phyloP scores from a whole-genome alignment of 1,140 invertebrate species.

The Bradysia coprophila region DNA sequence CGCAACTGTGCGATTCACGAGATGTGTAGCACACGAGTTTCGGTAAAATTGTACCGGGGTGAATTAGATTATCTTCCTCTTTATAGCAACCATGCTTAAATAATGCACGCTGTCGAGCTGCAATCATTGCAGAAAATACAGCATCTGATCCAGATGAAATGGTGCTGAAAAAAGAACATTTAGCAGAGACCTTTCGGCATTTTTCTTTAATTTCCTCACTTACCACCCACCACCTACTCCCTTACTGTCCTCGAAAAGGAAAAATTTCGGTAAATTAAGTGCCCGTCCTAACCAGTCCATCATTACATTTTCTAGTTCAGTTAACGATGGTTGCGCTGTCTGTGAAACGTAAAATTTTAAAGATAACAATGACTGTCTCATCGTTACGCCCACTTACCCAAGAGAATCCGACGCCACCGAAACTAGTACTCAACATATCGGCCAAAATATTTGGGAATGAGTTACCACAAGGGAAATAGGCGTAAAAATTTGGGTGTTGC shows the following conservation, averaged over 20 bases:
- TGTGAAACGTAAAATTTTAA: too few relatives aligned
- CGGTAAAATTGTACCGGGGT: slow-evolving; percentile 56
- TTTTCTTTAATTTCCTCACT: too few relatives aligned
- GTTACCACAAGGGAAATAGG: slow-evolving; percentile 90
- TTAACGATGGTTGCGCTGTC: slow-evolving; percentile 64
- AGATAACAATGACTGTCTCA: slow-evolving; percentile 7
- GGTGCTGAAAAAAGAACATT: too few relatives aligned
- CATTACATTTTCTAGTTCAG: slow-evolving; percentile 67
- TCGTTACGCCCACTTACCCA: slow-evolving; percentile 41
- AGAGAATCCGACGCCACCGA: slow-evolving; percentile 88
- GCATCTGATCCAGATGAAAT: slow-evolving; percentile 78
- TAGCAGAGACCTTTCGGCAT: slow-evolving; percentile 60
- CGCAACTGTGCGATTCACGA: slow-evolving; percentile 76
- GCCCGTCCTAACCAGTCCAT: slow-evolving; percentile 42
- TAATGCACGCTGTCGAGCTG: slow-evolving; percentile 56
- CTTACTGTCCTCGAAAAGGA: slow-evolving; percentile 26
- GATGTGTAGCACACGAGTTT: slow-evolving; percentile 68
- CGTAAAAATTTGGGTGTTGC: slow-evolving; percentile 92
- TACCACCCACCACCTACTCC: slow-evolving; percentile 57
- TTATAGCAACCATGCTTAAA: slow-evolving; percentile 36
- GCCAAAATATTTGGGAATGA: slow-evolving; percentile 86
- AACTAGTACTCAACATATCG: slow-evolving; percentile 80
- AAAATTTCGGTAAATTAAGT: slow-evolving; percentile 31
- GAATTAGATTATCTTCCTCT: slow-evolving; percentile 16
- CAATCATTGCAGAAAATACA: slow-evolving; percentile 64